A percentile compares a stretch with the other conserved stretches of the same genome.
Conservation (phyloP, 2,113 vertebrate genomes). For the Aviceda subcristata region DNA sequence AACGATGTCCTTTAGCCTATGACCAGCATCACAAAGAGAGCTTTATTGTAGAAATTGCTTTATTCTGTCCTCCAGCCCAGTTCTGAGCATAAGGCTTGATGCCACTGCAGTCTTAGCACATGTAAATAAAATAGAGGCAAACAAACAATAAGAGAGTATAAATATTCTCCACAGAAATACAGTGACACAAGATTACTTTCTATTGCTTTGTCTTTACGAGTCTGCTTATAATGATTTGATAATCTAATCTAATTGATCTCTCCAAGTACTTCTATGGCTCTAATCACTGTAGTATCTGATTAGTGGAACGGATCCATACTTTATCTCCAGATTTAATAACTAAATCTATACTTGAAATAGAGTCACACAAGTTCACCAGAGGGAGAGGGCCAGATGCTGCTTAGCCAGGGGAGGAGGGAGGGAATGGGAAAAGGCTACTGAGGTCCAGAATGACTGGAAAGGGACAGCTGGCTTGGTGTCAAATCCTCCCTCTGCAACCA, state of each 20-base stretch:
- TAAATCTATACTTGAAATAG: slow-evolving; percentile 59
- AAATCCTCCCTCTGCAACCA: background rate
- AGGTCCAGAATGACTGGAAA: background rate
- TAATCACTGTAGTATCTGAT: slow-evolving; percentile 50
- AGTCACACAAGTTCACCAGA: slow-evolving; percentile 35
- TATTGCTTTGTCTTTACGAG: slow-evolving; percentile 58
- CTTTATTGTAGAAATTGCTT: background rate
- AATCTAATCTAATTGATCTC: slow-evolving; percentile 62
- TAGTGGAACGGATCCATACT: slow-evolving; percentile 54
- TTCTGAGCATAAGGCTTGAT: background rate
- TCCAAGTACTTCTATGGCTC: slow-evolving; percentile 31
- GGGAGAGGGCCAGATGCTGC: slow-evolving; percentile 15
- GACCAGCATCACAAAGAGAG: background rate
- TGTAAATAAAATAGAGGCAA: background rate
- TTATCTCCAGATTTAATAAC: slow-evolving; percentile 66
- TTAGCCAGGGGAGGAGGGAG: background rate
- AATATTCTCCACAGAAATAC: slow-evolving; percentile 31
- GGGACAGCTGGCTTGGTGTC: background rate
- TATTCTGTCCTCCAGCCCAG: background rate
- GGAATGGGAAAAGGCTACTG: background rate
- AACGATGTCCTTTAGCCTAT: background rate
- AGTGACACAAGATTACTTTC: slow-evolving; percentile 23
- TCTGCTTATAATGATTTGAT: slow-evolving; percentile 51
- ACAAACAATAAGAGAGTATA: slow-evolving; percentile 5
- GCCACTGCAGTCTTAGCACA: background rate